A percentile compares a stretch with the other conserved stretches of the same genome.
Conservation (phyloP, 2,888 invertebrate genomes). For the Ophion slaviceki region DNA sequence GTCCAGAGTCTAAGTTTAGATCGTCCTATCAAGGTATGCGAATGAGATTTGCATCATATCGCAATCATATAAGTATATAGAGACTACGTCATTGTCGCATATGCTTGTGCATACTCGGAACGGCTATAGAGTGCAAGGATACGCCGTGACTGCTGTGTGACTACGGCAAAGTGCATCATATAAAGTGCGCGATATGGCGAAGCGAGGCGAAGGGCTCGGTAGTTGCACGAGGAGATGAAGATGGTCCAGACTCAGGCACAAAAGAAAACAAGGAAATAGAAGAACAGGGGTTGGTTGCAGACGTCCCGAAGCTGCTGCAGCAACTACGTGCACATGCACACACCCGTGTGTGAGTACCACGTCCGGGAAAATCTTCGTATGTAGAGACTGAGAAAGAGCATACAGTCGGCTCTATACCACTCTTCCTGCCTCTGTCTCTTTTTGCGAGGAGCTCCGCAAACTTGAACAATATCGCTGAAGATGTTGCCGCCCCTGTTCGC, state of each 20-base stretch:
- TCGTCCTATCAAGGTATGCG: neutral
- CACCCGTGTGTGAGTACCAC: neutral
- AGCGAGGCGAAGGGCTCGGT: neutral
- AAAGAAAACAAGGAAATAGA: constrained; percentile 3
- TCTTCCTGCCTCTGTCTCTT: neutral
- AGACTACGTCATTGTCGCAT: neutral
- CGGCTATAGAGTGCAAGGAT: neutral
- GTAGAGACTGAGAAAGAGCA: constrained; percentile 55
- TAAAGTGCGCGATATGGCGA: neutral
- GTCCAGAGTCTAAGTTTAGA: neutral
- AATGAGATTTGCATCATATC: neutral
- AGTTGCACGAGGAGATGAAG: neutral
- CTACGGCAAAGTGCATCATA: constrained; percentile 9
- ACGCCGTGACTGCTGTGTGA: neutral
- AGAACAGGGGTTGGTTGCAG: neutral
- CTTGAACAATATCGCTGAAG: constrained; percentile 76
- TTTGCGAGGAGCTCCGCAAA: constrained; percentile 66
- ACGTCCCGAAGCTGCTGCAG: constrained; percentile 10
- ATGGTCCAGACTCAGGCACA: constrained; percentile 3
- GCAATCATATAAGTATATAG: neutral
- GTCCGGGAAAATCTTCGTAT: neutral
- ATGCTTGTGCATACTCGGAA: neutral
- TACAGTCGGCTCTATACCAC: constrained; percentile 5
- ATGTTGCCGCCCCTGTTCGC: constrained; percentile 65
- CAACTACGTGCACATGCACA: constrained; percentile 9